Evolutionary conservation across 2,888 invertebrate genomes (phyloP), one percentile per base, ranked within the genome.

Genomic region (Epirrhoe alternata): DNA sequence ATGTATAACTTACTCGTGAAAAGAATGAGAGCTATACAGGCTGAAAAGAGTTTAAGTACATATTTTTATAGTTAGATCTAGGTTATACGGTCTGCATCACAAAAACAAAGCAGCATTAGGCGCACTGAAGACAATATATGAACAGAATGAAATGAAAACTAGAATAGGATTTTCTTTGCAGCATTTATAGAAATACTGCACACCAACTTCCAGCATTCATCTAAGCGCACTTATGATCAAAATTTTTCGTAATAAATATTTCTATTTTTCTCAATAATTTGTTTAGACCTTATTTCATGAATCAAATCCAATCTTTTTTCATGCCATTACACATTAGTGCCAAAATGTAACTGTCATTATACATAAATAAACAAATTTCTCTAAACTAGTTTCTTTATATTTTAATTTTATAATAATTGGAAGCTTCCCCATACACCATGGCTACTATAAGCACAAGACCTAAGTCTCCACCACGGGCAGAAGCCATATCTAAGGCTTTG

Each of bases 401-500:
- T 42, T 12, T 12, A 42, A 12, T 42, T 42, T 42, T 42, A 12
- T 12, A 12, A 42, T 12, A 24, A 24, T 24, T 24, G 24, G 24
- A 24, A 2, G 3, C 24, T 24, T 24, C 24, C 24, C 24, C 38
- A 50, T 33, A 10, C 33, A 62, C 52, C 53, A 69, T 68, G 69
- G 69, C 77, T 16, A 75, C 78, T 57, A 78, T 88, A 10, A 79
- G 56, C 45, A 85, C 88, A 0, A 79, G 91, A 56, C 76, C 88
- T 0, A 88, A 87, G 66, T 91, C 91, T 6, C 91, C 90, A 2
- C 79, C 82, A 0, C 82, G 91, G 5, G 74, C 84, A 0, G 87
- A 87, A 69, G 90, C 89, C 0, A 89, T 91, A 12, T 59, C 85
- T 0, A 85, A 70, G 64, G 83, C 87, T 14, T 63, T 87, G 5